Conservation (phyloP, 2,888 invertebrate species). For the Xestia ashworthii region DNA sequence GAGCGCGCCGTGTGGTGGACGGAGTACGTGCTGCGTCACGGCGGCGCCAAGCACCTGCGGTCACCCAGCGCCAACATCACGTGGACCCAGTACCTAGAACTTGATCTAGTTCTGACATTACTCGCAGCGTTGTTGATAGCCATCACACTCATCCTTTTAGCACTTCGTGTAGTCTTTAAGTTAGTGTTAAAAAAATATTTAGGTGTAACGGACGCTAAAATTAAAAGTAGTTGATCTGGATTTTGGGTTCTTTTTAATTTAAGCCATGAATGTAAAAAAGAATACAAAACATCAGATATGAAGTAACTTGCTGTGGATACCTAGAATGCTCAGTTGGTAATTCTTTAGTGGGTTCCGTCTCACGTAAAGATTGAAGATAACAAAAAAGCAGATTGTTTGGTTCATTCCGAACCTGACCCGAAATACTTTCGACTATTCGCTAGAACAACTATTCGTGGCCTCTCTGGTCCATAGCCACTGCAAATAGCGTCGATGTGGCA, state of each 20-base stretch:
- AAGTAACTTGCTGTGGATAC: no score
- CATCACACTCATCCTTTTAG: not conserved
- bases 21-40: conserved; percentile 80
- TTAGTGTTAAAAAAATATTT: conserved; percentile 5
- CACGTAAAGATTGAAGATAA: no score
- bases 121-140: conserved; percentile 12
- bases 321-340: no score
- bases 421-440: no score
- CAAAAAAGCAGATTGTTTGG: no score
- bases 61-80: conserved; percentile 75
- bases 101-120: conserved; percentile 63
- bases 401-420: no score
- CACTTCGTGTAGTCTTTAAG: conserved; percentile 8
- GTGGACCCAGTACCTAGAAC: conserved; percentile 67
- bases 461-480: no score
- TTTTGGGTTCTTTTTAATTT: not conserved
- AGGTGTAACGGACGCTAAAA: conserved; percentile 1
- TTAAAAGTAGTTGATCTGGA: conserved; percentile 26
- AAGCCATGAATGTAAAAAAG: no score
- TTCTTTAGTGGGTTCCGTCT: no score
- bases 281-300: no score
- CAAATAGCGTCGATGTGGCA: no score
- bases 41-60: conserved; percentile 80
- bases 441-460: no score
- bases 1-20: conserved; percentile 82